phyloP scores from a whole-genome alignment of 2,888 invertebrate genomes.

The Drosophila stalkeri region DNA sequence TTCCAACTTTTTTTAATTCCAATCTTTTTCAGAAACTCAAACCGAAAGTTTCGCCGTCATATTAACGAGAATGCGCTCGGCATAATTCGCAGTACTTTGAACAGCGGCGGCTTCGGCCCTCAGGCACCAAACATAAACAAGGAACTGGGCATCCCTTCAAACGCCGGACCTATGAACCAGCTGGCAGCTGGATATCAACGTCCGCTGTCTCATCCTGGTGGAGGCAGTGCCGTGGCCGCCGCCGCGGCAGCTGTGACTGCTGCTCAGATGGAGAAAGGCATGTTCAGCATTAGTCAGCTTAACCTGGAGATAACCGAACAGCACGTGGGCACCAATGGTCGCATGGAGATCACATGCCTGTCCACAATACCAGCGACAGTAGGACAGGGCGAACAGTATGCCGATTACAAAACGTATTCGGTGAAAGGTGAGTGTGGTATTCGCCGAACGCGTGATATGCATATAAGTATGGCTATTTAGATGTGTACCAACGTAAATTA shows the following conservation, averaged over 20 bases:
- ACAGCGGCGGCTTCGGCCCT: constrained; percentile 82
- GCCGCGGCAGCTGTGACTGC: constrained; percentile 83
- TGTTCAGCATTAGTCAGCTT: constrained; percentile 88
- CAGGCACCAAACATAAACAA: constrained; percentile 81
- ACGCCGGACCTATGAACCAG: constrained; percentile 83
- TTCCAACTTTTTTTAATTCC: constrained; percentile 5
- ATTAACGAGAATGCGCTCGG: constrained; percentile 82
- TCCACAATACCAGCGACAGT: constrained; percentile 92
- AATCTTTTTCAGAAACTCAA: constrained; percentile 79
- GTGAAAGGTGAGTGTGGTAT: constrained; percentile 88
- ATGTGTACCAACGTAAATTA: constrained; percentile 7
- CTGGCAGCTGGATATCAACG: constrained; percentile 81
- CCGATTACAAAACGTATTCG: constrained; percentile 90
- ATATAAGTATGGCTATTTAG: constrained; percentile 41
- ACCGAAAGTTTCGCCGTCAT: constrained; percentile 84
- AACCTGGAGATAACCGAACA: constrained; percentile 91
- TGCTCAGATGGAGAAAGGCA: constrained; percentile 82
- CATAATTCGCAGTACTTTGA: constrained; percentile 82
- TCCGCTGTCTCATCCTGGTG: constrained; percentile 81
- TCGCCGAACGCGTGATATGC: constrained; percentile 60
- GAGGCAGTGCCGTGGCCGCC: constrained; percentile 81
- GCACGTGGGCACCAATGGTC: constrained; percentile 89
- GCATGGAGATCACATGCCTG: constrained; percentile 90
- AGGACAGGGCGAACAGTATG: constrained; percentile 89
- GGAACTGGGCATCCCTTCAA: constrained; percentile 81